Conservation (phyloP, 2,797 vertebrate species). For the Falco peregrinus region DNA sequence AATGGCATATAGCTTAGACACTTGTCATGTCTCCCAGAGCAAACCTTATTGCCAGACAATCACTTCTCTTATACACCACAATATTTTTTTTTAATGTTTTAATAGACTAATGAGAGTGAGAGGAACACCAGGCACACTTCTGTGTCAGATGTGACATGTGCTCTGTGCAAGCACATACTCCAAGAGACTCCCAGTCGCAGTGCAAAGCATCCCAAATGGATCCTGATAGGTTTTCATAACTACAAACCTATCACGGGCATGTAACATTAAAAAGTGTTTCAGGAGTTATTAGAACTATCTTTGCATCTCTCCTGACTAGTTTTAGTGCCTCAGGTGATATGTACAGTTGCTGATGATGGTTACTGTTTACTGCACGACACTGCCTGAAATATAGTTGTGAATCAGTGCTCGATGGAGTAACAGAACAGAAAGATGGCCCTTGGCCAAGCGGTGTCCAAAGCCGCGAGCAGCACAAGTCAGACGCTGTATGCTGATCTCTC, state of each 20-base stretch:
- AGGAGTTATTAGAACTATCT: not conserved
- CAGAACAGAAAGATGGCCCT: not conserved
- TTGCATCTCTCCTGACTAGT: not conserved
- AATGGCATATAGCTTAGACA: not conserved
- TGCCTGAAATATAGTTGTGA: constrained; percentile 28
- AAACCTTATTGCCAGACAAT: not conserved
- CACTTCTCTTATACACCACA: not conserved
- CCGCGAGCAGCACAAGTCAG: not conserved
- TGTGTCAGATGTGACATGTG: not conserved
- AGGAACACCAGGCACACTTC: not conserved
- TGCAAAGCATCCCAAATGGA: not conserved
- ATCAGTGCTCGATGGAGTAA: not conserved
- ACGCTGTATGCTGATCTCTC: not conserved
- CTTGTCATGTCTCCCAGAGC: not conserved
- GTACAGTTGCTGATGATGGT: not conserved
- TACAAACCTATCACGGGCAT: not conserved
- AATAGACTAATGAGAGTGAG: not conserved
- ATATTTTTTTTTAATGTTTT: not conserved
- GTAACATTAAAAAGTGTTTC: not conserved
- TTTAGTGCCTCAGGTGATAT: not conserved
- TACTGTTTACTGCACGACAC: constrained; percentile 3
- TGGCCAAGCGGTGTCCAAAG: constrained; percentile 6
- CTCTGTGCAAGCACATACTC: not conserved
- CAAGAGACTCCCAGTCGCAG: not conserved
- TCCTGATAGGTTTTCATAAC: not conserved